A percentile compares a stretch with the other conserved stretches of the same genome.
Conservation (phyloP, 2,797 vertebrate species). For the Macropus fuliginosus region DNA sequence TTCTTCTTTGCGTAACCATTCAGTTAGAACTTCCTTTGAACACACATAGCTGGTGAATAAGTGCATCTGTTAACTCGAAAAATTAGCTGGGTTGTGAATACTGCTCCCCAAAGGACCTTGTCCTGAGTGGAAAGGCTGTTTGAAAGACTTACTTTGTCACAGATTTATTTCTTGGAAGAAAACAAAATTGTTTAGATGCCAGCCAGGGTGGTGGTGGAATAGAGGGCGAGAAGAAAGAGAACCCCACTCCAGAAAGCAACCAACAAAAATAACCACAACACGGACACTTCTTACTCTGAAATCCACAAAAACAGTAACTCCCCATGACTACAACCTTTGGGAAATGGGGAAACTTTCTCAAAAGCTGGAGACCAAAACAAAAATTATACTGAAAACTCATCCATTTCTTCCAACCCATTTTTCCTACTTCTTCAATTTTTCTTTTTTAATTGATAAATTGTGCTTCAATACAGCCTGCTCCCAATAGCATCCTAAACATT, state of each 20-base stretch:
- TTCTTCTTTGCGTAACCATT: background rate
- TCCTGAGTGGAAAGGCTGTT: background rate
- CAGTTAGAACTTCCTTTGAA: slow-evolving; percentile 10
- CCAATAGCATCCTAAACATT: background rate
- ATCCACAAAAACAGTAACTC: slow-evolving; percentile 3
- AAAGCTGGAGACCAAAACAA: background rate
- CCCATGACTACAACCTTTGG: background rate
- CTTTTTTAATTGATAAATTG: background rate
- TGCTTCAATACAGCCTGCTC: background rate
- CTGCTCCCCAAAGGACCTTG: background rate
- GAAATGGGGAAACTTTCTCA: background rate
- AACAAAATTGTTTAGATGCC: slow-evolving; percentile 11
- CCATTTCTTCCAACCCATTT: background rate
- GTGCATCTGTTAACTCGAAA: background rate
- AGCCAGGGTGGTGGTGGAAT: background rate
- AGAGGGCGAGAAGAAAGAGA: slow-evolving; percentile 11
- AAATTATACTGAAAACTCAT: background rate
- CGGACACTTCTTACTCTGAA: background rate
- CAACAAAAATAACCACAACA: background rate
- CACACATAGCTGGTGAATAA: background rate
- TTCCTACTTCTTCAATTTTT: background rate
- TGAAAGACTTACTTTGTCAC: slow-evolving; percentile 16
- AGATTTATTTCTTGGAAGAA: slow-evolving; percentile 45
- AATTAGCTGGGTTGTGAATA: background rate
- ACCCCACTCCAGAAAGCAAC: background rate